Base-by-base conservation (phyloP, 2,888 invertebrate species). In the Melanostoma scalare region DNA sequence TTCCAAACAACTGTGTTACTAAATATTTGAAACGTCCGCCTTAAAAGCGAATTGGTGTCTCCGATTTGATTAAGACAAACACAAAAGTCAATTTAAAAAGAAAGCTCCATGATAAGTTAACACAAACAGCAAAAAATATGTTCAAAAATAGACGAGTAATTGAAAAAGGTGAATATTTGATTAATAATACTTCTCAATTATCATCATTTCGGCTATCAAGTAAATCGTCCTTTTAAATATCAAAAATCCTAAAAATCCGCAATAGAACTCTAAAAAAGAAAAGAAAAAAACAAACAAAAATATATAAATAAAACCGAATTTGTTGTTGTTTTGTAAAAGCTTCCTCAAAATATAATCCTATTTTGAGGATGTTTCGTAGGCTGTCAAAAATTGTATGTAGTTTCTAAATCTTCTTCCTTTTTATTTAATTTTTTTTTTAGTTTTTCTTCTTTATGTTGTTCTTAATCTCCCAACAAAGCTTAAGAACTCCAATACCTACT, bases 341-440 rank as follows among this genome's bases (percentile, higher is more conserved):
- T 84, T 84, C 79, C 84, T 79, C 84, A 79, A 75, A 82, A 79
- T 75, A 46, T 65, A 84, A 84, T 71, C 84, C 84, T 78, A 84
- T 84, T 84, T 84, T 84, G 84, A 84, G 84, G 84, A 79, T 84
- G 84, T 84, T 84, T 84, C 84, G 79, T 84, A 79, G 79, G 60
- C 78, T 79, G 79, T 36, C 84, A 74, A 78, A 69, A 69, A 73
- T 35, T 38, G 33, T 44, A 73, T 42, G n/a, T 3, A 10, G 10
- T 10, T 10, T 50, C 50, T 38, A 50, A 50, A 38, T 35, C 46
- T 36, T 35, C 46, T 36, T 30, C 48, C 48, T 30, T 38, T 6
- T 50, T 38, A 20, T 42, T 46, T 3, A 10, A 46, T 10, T 10
- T 50, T 63, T 48, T 38, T 63, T 48, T 48, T 35, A 48, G 36